Percentiles rank a stretch among this genome's conserved stretches.
These are phyloP conservation scores for Takifugu ocellatus DNA, from an alignment of 2,797 vertebrate species.

Conservation along the genomic window DNA sequence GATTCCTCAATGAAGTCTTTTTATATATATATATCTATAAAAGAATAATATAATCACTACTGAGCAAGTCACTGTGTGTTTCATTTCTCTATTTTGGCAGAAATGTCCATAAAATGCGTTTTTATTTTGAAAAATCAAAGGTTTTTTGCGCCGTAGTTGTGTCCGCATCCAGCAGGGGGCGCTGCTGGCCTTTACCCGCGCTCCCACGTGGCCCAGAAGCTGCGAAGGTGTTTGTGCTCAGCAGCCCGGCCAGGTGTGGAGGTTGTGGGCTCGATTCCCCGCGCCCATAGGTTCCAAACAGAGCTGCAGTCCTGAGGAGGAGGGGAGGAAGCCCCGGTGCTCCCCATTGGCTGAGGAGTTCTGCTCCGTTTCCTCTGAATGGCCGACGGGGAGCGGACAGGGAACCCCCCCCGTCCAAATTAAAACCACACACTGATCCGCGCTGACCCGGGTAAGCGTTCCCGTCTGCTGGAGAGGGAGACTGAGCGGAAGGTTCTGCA, in stretches of 20 bases:
- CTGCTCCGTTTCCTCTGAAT: slow-evolving; percentile 38
- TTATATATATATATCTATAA: not conserved
- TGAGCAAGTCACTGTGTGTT: not conserved
- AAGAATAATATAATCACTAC: not conserved
- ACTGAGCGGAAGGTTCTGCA: not conserved
- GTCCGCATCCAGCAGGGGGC: not conserved
- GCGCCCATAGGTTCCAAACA: slow-evolving; percentile 14
- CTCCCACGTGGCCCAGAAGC: not conserved
- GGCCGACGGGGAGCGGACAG: slow-evolving; percentile 37
- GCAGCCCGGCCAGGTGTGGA: too few species aligned
- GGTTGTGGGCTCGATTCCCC: slow-evolving; percentile 12
- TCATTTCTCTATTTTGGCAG: too few species aligned
- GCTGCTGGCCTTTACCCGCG: not conserved
- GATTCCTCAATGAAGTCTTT: not conserved
- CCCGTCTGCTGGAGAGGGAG: slow-evolving; percentile 1
- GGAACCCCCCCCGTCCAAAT: slow-evolving; percentile 51
- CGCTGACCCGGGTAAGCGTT: slow-evolving; percentile 32
- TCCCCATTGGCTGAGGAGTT: slow-evolving; percentile 49
- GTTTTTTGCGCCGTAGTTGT: too few species aligned
- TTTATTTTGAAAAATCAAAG: too few species aligned
- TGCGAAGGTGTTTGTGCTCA: not conserved
- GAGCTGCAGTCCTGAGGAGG: slow-evolving; percentile 10
- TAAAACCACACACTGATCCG: slow-evolving; percentile 45
- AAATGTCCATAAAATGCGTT: too few species aligned
- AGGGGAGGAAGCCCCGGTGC: slow-evolving; percentile 18